Percentiles rank a stretch among this genome's conserved stretches.
phyloP scores from a whole-genome alignment of 2,888 invertebrate species.

The Scrobipalpa atriplicella region DNA sequence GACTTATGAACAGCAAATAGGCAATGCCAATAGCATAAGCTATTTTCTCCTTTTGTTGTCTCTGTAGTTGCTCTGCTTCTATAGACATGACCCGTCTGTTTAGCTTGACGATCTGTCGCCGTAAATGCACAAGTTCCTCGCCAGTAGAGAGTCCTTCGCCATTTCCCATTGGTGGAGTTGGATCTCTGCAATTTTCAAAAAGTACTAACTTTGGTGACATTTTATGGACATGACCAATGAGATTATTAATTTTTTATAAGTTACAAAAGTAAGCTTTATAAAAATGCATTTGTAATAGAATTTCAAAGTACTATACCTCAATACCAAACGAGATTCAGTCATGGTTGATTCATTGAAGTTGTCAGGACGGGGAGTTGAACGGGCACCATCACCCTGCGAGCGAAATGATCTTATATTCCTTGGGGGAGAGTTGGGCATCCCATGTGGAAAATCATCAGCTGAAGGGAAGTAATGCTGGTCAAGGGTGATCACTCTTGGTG shows the following conservation, averaged over 20 bases:
- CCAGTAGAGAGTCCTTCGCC: slow-evolving; percentile 86
- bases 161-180: slow-evolving; percentile 85
- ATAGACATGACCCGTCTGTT: slow-evolving; percentile 93
- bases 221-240: slow-evolving; percentile 5
- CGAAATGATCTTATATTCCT: slow-evolving; percentile 58
- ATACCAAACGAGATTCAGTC: slow-evolving; percentile 74
- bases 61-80: slow-evolving; percentile 92
- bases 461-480: slow-evolving; percentile 93
- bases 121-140: slow-evolving; percentile 92
- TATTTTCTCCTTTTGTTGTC: slow-evolving; percentile 93
- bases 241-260: not conserved
- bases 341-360: slow-evolving; percentile 74
- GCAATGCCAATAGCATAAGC: slow-evolving; percentile 92
- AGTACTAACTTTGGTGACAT: slow-evolving; percentile 10
- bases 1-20: slow-evolving; percentile 92
- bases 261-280: not conserved
- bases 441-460: slow-evolving; percentile 78
- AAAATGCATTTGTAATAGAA: not conserved
- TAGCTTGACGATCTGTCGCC: slow-evolving; percentile 93
- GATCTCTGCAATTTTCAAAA: slow-evolving; percentile 78
- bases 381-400: slow-evolving; percentile 71
- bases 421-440: slow-evolving; percentile 65
- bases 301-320: slow-evolving; percentile 55
- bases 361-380: slow-evolving; percentile 64
- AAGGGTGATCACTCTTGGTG: slow-evolving; percentile 93